Evolutionary conservation across 35 echinoderm and acorn worm species (phyloP).

Genomic region (Apostichopus japonicus): DNA sequence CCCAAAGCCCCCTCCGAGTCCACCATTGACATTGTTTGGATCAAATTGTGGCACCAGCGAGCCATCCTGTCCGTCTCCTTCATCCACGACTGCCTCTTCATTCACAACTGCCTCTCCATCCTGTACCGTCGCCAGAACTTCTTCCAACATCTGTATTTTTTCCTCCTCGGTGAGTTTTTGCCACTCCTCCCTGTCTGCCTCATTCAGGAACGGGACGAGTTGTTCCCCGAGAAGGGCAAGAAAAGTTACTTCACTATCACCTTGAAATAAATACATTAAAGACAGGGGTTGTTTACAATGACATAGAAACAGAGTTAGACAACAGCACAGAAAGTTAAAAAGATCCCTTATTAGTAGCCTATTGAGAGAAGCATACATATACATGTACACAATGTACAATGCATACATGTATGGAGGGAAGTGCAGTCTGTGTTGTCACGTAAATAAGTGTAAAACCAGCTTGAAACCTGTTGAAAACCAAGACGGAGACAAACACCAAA

Average conservation of each 20-base stretch:
- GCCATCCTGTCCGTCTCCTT: background rate
- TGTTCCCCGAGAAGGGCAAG: constrained; percentile 29
- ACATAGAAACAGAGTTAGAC: no score
- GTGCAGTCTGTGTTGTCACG: no score
- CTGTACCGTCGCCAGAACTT: constrained; percentile 1
- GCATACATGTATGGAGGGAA: no score
- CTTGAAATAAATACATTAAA: background rate
- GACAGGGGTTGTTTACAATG: no score
- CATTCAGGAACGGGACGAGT: constrained; percentile 23
- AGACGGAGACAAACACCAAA: no score
- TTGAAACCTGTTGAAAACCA: no score
- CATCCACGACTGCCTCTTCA: background rate
- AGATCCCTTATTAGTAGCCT: no score
- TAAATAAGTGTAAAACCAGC: no score
- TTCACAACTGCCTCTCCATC: background rate
- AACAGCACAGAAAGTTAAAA: no score
- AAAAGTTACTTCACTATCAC: background rate
- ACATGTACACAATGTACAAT: no score
- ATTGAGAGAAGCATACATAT: no score
- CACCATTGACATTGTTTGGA: background rate
- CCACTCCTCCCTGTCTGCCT: constrained; percentile 32
- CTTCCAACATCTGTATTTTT: constrained; percentile 35
- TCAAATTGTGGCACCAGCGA: background rate
- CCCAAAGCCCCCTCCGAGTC: background rate
- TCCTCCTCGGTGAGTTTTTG: constrained; percentile 9